Conservation (phyloP, 2,888 invertebrate species). For the Criorhina ranunculi region DNA sequence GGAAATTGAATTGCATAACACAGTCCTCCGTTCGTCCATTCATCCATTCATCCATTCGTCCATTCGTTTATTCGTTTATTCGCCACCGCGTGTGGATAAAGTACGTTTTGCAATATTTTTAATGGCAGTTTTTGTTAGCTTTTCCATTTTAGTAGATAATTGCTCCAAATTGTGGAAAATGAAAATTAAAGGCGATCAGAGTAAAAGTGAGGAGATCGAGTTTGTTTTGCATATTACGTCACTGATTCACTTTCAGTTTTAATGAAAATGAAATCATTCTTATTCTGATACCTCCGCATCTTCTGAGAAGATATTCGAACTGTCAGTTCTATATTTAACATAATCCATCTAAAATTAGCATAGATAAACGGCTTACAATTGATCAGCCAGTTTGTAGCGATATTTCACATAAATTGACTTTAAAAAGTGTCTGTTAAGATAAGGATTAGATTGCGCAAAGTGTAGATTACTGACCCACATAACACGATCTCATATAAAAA, state of each 20-base stretch:
- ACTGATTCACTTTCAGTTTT: too few relatives aligned
- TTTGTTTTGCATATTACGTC: slow-evolving; percentile 34
- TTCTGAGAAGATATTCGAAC: too few relatives aligned
- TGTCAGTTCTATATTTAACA: too few relatives aligned
- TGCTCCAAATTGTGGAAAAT: slow-evolving; percentile 41
- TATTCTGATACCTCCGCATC: too few relatives aligned
- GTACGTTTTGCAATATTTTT: slow-evolving; percentile 44
- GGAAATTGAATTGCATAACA: slow-evolving; percentile 64
- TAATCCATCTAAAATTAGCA: too few relatives aligned
- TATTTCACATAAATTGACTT: neutral
- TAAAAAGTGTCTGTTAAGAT: neutral
- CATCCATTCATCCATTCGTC: slow-evolving; percentile 34
- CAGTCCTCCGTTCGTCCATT: slow-evolving; percentile 36
- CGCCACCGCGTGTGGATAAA: slow-evolving; percentile 19
- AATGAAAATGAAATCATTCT: slow-evolving; percentile 1
- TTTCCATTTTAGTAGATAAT: slow-evolving; percentile 56
- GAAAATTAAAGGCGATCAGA: slow-evolving; percentile 7
- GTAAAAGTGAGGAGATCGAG: slow-evolving; percentile 6
- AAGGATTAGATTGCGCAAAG: slow-evolving; percentile 6
- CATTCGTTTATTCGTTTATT: too few relatives aligned
- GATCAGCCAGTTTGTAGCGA: neutral
- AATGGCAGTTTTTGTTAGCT: slow-evolving; percentile 48
- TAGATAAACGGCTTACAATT: too few relatives aligned
- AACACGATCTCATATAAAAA: neutral
- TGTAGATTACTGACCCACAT: slow-evolving; percentile 22